Base-by-base conservation (phyloP, 2,888 invertebrate species). In the Timema cristinae region DNA sequence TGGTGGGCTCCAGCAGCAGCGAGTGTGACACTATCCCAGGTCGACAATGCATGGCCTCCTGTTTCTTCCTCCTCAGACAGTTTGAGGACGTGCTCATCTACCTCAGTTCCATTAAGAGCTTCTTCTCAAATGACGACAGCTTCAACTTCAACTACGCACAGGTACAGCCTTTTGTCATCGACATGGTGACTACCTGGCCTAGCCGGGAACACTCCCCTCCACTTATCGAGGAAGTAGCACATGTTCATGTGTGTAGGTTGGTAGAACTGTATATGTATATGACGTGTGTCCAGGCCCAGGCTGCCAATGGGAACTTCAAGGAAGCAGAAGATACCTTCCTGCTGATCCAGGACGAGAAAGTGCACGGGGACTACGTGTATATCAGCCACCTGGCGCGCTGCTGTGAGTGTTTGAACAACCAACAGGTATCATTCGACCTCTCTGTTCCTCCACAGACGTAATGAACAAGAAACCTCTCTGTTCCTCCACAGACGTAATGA, bases 1-100 rank as follows among this genome's bases (percentile, higher is more conserved):
- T 97, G 73, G 97, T 99, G 5, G 98, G 98, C 71, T 95, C 96
- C 76, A 98, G 97, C 0, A 91, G 94, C 1, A 94, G 96, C 47
- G 98, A 99, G 84, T 97, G 97, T 81, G 98, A 99, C 82, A 99
- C 98, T 0, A 98, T 99, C 79, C 93, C 93, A 0, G 95, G 99
- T 0, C 86, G 99, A 50, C 97, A 99, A 82, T 97, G 98, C 81
- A 98, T 99, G 98, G 96, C 98, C 0, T 96, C 98, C 0, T 95
- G 95, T 6, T 96, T 95, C 84, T 99, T 99, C 83, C 86, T 99
- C 6, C 90, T 94, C 67, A 91, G 91, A 32, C 97, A 98, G 82
- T 98, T 95, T 82, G 97, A 98, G 79, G 97, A 99, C 83, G 98
- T 97, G 66, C 87, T 97, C 16, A 91, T 98, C 49, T 99, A 98